Evolutionary conservation across 2,113 vertebrate genomes (phyloP), one percentile per base, ranked within the genome.

Genomic region (Sander vitreus): DNA sequence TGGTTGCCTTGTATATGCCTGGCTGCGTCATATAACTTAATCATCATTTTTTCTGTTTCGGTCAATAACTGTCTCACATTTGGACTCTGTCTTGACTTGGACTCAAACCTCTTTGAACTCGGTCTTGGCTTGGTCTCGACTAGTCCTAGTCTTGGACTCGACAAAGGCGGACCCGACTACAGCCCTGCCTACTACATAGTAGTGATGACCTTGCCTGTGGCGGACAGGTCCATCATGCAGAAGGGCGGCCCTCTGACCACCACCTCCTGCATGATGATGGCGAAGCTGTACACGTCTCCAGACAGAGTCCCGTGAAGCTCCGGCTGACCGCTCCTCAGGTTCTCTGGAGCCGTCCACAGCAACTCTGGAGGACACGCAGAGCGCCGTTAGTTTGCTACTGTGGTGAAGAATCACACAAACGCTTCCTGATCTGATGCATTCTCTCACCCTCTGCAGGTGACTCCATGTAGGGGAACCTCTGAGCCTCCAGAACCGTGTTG

Each of bases 221-320:
- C 86, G 10, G 94, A 81, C 2, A 92, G 74, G 82, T 96, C 95
- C 72, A 96, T 47, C 94, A 95, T 96, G 81, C 94, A 96, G 88
- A 88, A 96, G 0, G 96, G 96, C 14, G 94, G 93, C 0, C 94
- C 96, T 66, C 95, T 86, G 47, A 96, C 78, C 69, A 96, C 92
- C 69, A 96, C 95, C 73, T 96, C 96, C 81, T 96, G 96, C 94
- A 95, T 95, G 72, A 96, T 93, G 84, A 96, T 95, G 33, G 95
- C 85, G 12, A 96, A 96, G 88, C 96, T 96, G 88, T 95, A 96
- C 23, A 96, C 91, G 23, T 96, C 96, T 1, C 93, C 93, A 0
- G 69, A 16, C 8, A 81, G 71, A 13, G 89, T 92, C 23, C 95
- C 94, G 1, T 88, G 73, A 2, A 94, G 67, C 13, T 91, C 92